Conservation (phyloP, 2,113 vertebrate species). For the Irena cyanogastra region DNA sequence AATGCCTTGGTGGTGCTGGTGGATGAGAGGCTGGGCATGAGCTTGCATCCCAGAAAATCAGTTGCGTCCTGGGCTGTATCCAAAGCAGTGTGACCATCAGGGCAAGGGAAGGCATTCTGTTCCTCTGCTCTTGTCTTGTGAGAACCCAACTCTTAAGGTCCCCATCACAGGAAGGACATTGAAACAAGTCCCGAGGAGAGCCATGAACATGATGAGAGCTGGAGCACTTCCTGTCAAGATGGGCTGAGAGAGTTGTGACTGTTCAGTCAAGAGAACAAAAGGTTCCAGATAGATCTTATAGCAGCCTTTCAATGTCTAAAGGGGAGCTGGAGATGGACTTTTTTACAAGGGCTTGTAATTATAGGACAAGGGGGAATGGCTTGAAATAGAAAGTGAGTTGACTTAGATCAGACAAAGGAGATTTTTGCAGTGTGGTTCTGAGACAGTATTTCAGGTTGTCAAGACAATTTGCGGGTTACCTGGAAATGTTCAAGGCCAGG, state of each 20-base stretch:
- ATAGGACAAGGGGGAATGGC: neutral
- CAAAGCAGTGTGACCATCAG: neutral
- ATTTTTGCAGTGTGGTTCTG: neutral
- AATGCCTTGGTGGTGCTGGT: neutral
- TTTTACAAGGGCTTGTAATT: neutral
- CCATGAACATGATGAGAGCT: neutral
- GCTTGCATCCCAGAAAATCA: neutral
- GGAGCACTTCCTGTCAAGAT: neutral
- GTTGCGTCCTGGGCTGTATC: rapidly evolving
- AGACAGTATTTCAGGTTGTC: neutral
- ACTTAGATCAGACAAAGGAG: neutral
- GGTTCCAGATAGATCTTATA: neutral
- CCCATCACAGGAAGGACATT: neutral
- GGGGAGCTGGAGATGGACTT: neutral
- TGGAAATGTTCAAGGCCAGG: neutral
- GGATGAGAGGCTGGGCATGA: neutral
- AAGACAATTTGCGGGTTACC: neutral
- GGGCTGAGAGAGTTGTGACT: neutral
- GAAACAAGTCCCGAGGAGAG: neutral
- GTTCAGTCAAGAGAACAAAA: neutral
- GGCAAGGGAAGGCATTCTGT: neutral
- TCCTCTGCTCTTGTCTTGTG: too few relatives aligned
- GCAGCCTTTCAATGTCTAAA: neutral
- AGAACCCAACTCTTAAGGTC: neutral
- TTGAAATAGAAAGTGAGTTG: neutral